phyloP scores from a whole-genome alignment of 2,113 vertebrate genomes.

The Crotalus horridus region DNA sequence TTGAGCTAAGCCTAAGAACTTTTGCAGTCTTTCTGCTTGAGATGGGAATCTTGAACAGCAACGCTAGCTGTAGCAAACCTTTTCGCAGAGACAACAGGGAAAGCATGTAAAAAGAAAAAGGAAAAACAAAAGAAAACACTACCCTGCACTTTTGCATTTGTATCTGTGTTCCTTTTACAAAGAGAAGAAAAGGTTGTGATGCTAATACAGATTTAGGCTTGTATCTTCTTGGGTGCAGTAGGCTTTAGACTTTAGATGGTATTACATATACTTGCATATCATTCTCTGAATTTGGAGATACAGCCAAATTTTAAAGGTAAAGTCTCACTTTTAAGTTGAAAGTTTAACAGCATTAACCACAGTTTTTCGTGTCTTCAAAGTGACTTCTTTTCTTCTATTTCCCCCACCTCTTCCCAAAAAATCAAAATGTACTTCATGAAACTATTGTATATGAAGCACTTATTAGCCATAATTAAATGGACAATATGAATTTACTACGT shows the following conservation, averaged over 20 bases:
- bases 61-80: too few relatives aligned
- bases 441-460: conserved; percentile 88
- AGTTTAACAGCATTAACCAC: conserved; percentile 47
- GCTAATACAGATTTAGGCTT: neutral
- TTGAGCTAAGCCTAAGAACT: neutral
- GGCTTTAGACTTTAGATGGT: conserved; percentile 20
- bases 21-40: neutral
- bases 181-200: neutral
- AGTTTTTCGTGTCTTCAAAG: conserved; percentile 55
- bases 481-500: conserved; percentile 91
- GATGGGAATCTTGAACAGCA: neutral
- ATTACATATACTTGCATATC: conserved; percentile 9
- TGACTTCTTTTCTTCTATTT: conserved; percentile 64
- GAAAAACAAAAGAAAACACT: neutral
- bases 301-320: conserved; percentile 43
- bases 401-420: conserved; percentile 33
- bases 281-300: conserved; percentile 1
- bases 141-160: neutral
- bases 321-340: conserved; percentile 42
- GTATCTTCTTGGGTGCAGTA: fast-evolving
- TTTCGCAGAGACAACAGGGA: neutral
- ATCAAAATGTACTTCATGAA: conserved; percentile 76
- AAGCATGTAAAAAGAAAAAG: neutral
- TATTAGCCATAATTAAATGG: conserved; percentile 95
- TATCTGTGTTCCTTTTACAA: too few relatives aligned